These are phyloP conservation scores for Xenopus petersii DNA, from an alignment of 2,797 vertebrate genomes.

Conservation along the genomic window DNA sequence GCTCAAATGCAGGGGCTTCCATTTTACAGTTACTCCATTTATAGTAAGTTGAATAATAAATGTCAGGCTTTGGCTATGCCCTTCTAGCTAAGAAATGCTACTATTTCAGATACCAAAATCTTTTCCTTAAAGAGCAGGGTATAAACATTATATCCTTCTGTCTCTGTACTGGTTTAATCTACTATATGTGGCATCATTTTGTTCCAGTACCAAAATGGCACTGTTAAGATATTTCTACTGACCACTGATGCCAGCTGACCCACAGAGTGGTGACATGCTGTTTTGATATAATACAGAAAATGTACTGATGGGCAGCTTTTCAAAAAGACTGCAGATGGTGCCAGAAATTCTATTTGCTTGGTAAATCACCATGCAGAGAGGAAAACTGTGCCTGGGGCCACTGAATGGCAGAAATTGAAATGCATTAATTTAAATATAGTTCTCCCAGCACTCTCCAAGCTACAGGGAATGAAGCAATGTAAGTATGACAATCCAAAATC, in stretches of 20 bases:
- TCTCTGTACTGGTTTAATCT: too few species aligned
- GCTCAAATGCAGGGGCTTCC: too few species aligned
- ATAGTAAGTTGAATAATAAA: too few species aligned
- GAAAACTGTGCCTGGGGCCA: constrained; percentile 7
- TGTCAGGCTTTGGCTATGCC: too few species aligned
- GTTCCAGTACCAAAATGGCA: constrained; percentile 23
- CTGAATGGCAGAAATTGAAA: constrained; percentile 23
- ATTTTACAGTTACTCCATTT: too few species aligned
- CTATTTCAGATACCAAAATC: too few species aligned
- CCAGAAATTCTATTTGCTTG: constrained; percentile 41
- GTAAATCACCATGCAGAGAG: constrained; percentile 31
- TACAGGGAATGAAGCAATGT: constrained; percentile 9
- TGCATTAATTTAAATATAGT: constrained; percentile 33
- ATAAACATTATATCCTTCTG: too few species aligned
- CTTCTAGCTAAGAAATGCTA: too few species aligned
- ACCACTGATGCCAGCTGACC: constrained; percentile 22
- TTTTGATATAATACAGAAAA: constrained; percentile 41
- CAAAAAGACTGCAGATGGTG: constrained; percentile 40
- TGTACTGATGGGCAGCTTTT: constrained; percentile 35
- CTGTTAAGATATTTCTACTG: constrained; percentile 16
- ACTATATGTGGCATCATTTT: too few species aligned
- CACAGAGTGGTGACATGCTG: constrained; percentile 25
- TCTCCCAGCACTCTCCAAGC: constrained; percentile 26
- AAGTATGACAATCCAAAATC: constrained; percentile 30
- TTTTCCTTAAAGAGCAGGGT: too few species aligned